Base-by-base conservation (phyloP, 2,113 vertebrate species). In the Coptodon bakossiorum region DNA sequence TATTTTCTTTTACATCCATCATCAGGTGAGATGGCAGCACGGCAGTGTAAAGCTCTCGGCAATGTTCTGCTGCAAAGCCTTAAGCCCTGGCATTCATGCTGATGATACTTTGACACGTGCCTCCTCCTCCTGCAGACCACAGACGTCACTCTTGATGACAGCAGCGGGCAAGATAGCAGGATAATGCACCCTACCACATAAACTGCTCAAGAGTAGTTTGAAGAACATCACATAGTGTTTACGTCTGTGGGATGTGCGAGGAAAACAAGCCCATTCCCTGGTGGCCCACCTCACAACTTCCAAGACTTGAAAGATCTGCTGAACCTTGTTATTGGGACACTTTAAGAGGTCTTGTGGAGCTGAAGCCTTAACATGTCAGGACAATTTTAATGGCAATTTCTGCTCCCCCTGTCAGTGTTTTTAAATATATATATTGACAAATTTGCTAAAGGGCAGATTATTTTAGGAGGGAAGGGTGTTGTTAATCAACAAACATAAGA, bases 321-420 rank as follows among this genome's bases (percentile, higher is more conserved):
- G 71, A 19, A 50, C 43, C 71, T 78, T 31, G 16, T 31, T 31
- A 16, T 4, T 78, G 27, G 16, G 24, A 50, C 71, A 12, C 71
- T 50, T 78, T 78, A 5, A 78, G 71, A 78, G 71, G 43, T n/a
- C 43, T 78, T 48, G 16, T 2, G 1, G 68, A 76, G 68, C 16
- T 76, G 68, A 76, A 76, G 71, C 71, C 16, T 76, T 76, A 48
- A 76, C 9, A 31, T 48, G 24, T 76, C 6, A 50, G 71, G 31
- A 19, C 4, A 50, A 19, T 31, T 48, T 78, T 50, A 5, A 50
- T 76, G 71, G 24, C 71, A 78, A 8, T 78, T 48, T 50, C 24
- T 2, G 1, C 31, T 12, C 14, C 24, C 16, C 9, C 24, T 2
- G 16, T 2, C 2, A 19, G 6, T 29, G 10, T 19, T 29, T 8